Evolutionary conservation across 2,888 invertebrate genomes (phyloP), one percentile per base, ranked within the genome.

Genomic region (Coleophora flavipennella): DNA sequence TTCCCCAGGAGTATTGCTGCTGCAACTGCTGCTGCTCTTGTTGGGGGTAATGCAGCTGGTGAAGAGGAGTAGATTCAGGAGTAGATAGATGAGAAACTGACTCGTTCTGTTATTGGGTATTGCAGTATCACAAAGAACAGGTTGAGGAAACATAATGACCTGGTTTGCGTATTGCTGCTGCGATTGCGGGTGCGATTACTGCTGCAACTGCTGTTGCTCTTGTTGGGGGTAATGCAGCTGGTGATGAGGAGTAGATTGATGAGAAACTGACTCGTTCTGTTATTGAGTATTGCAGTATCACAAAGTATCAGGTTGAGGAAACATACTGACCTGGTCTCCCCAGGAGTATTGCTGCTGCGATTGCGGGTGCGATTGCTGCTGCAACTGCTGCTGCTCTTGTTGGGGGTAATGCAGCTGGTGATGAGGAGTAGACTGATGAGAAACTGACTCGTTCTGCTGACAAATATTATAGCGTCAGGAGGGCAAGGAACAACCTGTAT

Each of bases 221-320:
- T 25, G 50, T 10, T 43, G 55, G n/a, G 46, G 40, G 44, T 38
- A 36, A 20, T 20, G 20, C 44, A 41, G 43, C 40, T 39, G 39
- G 52, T 64, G 62, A 41, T 57, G 67, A 46, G 72, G 70, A 31
- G 67, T 55, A 14, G 42, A 43, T 26, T 57, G 64, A 46, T 51
- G 57, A 43, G 59, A 55, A 26, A 55, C 51, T 39, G 50, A 47
- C 43, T 47, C 20, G 20, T 20, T 20, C 20, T 20, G 20, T 20
- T 20, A 20, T 6, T 12, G 13, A 6, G 3, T 12, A 33, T 12
- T 12, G 13, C 8, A 29, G 8, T 11, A 8, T 9, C 3, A 29
- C 32, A 13, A n/a, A 32, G 4, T 12, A 12, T n/a, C 1, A 11
- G 8, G 12, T 8, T 32, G 12, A 13, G 8, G 6, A 8, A 2